phyloP scores from a whole-genome alignment of 1,140 invertebrate species.

The roundworm (Caenorhabditis elegans) region DNA sequence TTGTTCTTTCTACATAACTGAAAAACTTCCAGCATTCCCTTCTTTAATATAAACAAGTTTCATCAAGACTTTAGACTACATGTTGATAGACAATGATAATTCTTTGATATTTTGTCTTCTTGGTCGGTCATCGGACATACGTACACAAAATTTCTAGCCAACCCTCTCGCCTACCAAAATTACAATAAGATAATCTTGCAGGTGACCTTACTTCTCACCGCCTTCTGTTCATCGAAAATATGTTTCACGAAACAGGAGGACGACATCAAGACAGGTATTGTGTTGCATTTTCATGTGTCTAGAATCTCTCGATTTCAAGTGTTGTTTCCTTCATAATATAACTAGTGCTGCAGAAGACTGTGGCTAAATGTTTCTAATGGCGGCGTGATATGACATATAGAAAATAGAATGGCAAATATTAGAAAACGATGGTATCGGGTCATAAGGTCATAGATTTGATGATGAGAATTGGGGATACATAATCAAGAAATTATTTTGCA shows the following conservation, averaged over 20 bases:
- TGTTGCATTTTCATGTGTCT: neutral
- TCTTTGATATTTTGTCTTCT: neutral
- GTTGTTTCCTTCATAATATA: too few species aligned
- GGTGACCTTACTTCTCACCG: conserved; percentile 37
- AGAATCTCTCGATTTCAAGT: neutral
- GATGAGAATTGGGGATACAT: too few species aligned
- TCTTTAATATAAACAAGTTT: too few species aligned
- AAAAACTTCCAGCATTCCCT: too few species aligned
- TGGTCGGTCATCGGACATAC: neutral
- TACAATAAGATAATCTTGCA: conserved; percentile 25
- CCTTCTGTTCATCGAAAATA: conserved; percentile 43
- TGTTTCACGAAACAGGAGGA: conserved; percentile 44
- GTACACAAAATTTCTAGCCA: neutral
- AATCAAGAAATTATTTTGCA: conserved; percentile 28
- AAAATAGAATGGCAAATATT: neutral
- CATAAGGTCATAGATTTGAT: neutral
- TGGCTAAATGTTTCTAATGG: too few species aligned
- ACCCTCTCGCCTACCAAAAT: too few species aligned
- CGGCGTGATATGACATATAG: conserved; percentile 18
- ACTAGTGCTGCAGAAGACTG: too few species aligned
- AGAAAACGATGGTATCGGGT: neutral
- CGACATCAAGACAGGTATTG: conserved; percentile 49
- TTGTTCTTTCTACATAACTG: too few species aligned
- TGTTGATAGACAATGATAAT: neutral
- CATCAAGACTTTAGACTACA: neutral